Percentiles rank a stretch among this genome's conserved stretches.
phyloP scores from a whole-genome alignment of 2,113 vertebrate species.

The Ranitomeya imitator region DNA sequence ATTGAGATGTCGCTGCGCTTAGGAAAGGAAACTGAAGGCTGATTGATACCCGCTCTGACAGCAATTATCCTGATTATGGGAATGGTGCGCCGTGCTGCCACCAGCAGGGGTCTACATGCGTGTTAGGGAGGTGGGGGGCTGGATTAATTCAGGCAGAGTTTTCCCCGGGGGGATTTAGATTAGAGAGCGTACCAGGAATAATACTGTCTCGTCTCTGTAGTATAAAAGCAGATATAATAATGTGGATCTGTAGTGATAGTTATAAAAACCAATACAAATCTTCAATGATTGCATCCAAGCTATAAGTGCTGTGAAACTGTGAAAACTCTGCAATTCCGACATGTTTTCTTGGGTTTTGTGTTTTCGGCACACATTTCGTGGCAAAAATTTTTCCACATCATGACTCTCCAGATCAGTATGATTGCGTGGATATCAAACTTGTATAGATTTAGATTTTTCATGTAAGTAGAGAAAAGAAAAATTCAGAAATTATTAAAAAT shows the following conservation, averaged over 20 bases:
- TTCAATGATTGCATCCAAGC: background rate
- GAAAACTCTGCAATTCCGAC: too few relatives aligned
- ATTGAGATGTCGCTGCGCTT: conserved; percentile 18
- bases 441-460: too few relatives aligned
- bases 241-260: background rate
- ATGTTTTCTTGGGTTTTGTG: too few relatives aligned
- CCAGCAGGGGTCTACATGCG: conserved; percentile 33
- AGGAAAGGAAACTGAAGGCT: background rate
- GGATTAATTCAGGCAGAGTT: background rate
- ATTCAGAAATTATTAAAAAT: too few relatives aligned
- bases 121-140: background rate
- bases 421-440: too few relatives aligned
- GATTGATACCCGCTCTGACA: conserved; percentile 47
- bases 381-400: too few relatives aligned
- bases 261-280: background rate
- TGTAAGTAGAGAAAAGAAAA: too few relatives aligned
- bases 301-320: background rate
- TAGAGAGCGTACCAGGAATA: background rate
- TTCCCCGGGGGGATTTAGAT: background rate
- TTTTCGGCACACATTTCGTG: too few relatives aligned
- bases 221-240: background rate
- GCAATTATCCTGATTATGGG: conserved; percentile 53
- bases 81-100: conserved; percentile 1
- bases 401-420: too few relatives aligned
- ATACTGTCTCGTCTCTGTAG: background rate